These are phyloP conservation scores for Lanistes nyassanus DNA, from an alignment of 1,140 invertebrate species.

Conservation along the genomic window DNA sequence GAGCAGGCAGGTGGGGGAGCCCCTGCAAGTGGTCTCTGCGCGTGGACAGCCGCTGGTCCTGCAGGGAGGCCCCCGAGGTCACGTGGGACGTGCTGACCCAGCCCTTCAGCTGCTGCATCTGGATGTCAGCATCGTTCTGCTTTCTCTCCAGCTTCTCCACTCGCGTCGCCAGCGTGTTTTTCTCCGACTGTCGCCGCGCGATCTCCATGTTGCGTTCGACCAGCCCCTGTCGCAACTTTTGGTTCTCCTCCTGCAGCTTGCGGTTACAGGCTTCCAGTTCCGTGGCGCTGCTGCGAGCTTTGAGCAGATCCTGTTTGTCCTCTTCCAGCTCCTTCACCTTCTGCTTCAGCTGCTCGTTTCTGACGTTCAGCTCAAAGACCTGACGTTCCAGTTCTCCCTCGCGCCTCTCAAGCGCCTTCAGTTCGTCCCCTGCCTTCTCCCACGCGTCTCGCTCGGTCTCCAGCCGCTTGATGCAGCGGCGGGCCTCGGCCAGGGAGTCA, in stretches of 20 bases:
- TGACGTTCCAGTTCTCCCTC: conserved; percentile 28
- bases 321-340: conserved; percentile 27
- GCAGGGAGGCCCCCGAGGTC: background rate
- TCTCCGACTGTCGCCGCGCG: conserved; percentile 28
- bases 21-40: background rate
- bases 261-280: conserved; percentile 24
- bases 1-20: background rate
- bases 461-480: conserved; percentile 21
- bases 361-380: conserved; percentile 17
- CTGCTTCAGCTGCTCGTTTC: conserved; percentile 20
- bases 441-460: conserved; percentile 10
- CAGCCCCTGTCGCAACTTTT: conserved; percentile 34
- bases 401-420: background rate
- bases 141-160: conserved; percentile 34
- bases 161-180: conserved; percentile 10
- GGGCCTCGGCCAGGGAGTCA: conserved; percentile 1
- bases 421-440: conserved; percentile 20
- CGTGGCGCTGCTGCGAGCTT: background rate
- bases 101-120: conserved; percentile 29
- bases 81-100: conserved; percentile 23
- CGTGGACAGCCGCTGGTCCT: background rate
- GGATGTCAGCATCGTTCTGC: conserved; percentile 29
- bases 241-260: conserved; percentile 33
- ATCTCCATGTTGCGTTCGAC: conserved; percentile 40
- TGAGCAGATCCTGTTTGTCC: conserved; percentile 23